Conservation (phyloP, 2,888 invertebrate species). For the Agonopterix subpropinquella region DNA sequence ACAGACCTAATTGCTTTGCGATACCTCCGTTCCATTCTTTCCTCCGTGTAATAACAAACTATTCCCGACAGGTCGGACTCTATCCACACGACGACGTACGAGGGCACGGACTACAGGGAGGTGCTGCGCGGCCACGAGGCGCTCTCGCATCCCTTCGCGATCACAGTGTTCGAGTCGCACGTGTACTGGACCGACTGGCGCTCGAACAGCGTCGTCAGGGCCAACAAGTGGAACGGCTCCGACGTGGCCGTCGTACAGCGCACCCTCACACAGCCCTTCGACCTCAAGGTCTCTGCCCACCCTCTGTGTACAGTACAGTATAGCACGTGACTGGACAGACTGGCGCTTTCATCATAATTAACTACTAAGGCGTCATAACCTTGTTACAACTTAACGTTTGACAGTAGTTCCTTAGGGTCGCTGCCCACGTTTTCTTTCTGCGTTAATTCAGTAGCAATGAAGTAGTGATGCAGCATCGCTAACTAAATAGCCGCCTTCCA, state of each 20-base stretch:
- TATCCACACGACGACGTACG: slow-evolving; percentile 88
- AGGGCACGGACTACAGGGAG: slow-evolving; percentile 82
- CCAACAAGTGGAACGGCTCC: slow-evolving; percentile 91
- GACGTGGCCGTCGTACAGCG: slow-evolving; percentile 87
- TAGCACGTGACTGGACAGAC: too few species aligned
- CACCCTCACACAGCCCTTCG: slow-evolving; percentile 92
- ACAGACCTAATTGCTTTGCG: too few species aligned
- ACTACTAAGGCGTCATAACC: too few species aligned
- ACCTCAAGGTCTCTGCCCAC: slow-evolving; percentile 80
- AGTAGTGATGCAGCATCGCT: too few species aligned
- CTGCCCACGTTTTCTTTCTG: too few species aligned
- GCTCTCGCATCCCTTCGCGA: slow-evolving; percentile 92
- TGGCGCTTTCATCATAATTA: too few species aligned
- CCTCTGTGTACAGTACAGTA: neutral
- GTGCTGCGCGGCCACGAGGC: slow-evolving; percentile 84
- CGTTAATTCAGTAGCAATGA: too few species aligned
- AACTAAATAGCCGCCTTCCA: too few species aligned
- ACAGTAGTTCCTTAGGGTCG: too few species aligned
- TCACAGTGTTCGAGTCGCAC: slow-evolving; percentile 88
- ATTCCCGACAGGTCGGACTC: slow-evolving; percentile 81
- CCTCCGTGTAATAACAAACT: neutral
- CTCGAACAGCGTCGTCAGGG: slow-evolving; percentile 88
- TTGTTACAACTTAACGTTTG: too few species aligned
- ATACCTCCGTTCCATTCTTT: too few species aligned
- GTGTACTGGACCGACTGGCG: slow-evolving; percentile 98